These are phyloP conservation scores for Drosophila malerkotliana DNA, from an alignment of 1,140 invertebrate genomes.

Conservation along the genomic window DNA sequence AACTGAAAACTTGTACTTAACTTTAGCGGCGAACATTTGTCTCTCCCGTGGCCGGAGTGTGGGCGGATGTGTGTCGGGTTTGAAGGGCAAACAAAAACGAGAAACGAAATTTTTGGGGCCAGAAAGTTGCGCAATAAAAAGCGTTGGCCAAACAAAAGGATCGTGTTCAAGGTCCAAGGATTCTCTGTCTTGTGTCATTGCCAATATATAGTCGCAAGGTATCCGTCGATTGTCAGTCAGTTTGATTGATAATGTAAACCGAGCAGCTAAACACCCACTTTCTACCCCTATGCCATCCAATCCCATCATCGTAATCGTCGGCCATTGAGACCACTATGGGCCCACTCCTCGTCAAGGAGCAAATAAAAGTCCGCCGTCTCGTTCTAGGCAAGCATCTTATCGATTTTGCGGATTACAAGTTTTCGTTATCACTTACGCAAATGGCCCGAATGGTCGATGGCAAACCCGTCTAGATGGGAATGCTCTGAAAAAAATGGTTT, in stretches of 20 bases:
- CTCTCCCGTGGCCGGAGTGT: constrained; percentile 13
- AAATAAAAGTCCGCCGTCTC: constrained; percentile 49
- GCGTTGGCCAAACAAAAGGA: constrained; percentile 61
- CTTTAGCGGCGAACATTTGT: constrained; percentile 61
- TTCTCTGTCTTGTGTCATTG: constrained; percentile 53
- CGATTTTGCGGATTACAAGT: constrained; percentile 60
- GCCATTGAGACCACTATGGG: constrained; percentile 58
- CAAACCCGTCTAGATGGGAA: constrained; percentile 9
- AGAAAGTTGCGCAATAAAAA: constrained; percentile 37
- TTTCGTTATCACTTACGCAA: constrained; percentile 56
- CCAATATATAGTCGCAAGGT: constrained; percentile 56
- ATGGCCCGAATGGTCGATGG: constrained; percentile 29
- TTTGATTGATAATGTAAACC: constrained; percentile 81
- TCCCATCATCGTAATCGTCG: constrained; percentile 53
- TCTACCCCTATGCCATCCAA: constrained; percentile 13
- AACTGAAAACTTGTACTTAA: constrained; percentile 65
- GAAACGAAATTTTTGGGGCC: constrained; percentile 7
- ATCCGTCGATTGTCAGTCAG: constrained; percentile 72
- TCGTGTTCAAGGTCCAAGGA: constrained; percentile 59
- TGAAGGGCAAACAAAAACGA: constrained; percentile 52
- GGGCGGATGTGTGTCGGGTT: constrained; percentile 13
- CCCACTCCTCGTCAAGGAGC: constrained; percentile 24
- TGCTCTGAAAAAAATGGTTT: neutral
- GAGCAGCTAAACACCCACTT: constrained; percentile 42
- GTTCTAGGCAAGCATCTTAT: constrained; percentile 49